These are phyloP conservation scores for Leucophenga montana DNA, from an alignment of 2,888 invertebrate genomes.

Conservation along the genomic window DNA sequence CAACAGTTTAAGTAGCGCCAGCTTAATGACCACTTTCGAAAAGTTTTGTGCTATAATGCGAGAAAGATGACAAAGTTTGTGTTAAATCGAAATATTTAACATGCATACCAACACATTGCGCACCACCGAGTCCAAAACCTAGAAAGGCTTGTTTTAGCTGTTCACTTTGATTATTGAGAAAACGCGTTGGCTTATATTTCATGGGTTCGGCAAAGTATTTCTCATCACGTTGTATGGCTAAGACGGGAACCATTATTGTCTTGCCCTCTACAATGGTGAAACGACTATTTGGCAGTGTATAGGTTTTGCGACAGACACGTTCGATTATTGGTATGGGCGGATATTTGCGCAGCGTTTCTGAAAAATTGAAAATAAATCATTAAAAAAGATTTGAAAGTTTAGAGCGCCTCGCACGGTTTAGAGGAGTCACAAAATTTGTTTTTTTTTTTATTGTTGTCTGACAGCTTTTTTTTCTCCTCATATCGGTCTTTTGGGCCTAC, in stretches of 20 bases:
- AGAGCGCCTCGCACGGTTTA: background rate
- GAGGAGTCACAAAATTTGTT: no score
- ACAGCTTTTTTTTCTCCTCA: no score
- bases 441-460: background rate
- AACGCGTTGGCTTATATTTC: slow-evolving; percentile 73
- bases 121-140: slow-evolving; percentile 72
- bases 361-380: background rate
- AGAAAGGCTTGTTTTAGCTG: slow-evolving; percentile 56
- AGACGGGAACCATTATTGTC: slow-evolving; percentile 68
- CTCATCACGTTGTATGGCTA: slow-evolving; percentile 73
- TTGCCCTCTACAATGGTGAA: slow-evolving; percentile 69
- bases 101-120: slow-evolving; percentile 70
- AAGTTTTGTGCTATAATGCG: slow-evolving; percentile 63
- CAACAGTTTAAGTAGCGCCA: slow-evolving; percentile 64
- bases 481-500: no score
- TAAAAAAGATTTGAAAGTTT: background rate
- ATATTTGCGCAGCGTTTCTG: slow-evolving; percentile 73
- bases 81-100: background rate
- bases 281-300: slow-evolving; percentile 65
- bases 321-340: slow-evolving; percentile 72
- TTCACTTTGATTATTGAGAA: slow-evolving; percentile 57
- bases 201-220: slow-evolving; percentile 72
- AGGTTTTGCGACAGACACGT: slow-evolving; percentile 70
- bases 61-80: background rate
- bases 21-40: slow-evolving; percentile 67